A percentile compares a stretch with the other conserved stretches of the same genome.
These are phyloP conservation scores for Tenebrosternarchus preto DNA, from an alignment of 2,113 vertebrate genomes.

Conservation along the genomic window DNA sequence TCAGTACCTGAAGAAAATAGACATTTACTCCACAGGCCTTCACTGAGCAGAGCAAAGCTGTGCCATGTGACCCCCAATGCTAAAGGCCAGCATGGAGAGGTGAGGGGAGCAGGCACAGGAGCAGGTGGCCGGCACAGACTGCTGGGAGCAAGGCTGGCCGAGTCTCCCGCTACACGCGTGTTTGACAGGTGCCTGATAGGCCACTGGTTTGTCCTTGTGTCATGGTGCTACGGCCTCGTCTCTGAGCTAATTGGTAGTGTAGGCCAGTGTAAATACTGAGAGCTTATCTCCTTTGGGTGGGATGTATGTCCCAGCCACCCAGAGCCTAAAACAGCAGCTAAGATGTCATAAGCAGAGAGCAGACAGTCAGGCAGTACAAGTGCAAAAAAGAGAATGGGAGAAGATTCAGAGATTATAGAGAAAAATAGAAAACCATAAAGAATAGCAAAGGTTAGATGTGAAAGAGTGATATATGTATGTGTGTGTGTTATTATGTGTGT, in stretches of 20 bases:
- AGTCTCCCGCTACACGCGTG: neutral
- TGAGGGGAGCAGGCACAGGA: neutral
- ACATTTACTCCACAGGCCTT: no score
- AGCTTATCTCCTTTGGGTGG: neutral
- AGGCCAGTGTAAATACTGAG: neutral
- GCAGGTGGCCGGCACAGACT: neutral
- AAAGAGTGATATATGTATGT: slow-evolving; percentile 12
- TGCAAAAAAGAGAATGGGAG: neutral
- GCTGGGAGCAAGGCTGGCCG: neutral
- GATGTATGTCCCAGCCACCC: slow-evolving; percentile 39
- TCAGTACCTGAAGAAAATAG: slow-evolving; percentile 84
- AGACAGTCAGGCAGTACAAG: neutral
- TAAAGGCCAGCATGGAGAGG: neutral
- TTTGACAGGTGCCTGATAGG: neutral
- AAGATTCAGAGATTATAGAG: neutral
- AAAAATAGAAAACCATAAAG: neutral
- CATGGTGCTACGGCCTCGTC: neutral
- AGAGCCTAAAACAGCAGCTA: slow-evolving; percentile 7
- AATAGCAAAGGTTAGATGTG: neutral
- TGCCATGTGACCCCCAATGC: neutral
- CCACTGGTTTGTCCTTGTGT: slow-evolving; percentile 16
- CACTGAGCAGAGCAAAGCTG: slow-evolving; percentile 31
- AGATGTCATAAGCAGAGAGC: neutral
- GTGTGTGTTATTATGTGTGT: neutral
- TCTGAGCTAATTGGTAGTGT: neutral